phyloP scores from a whole-genome alignment of 2,113 vertebrate species.

The Tenebrosternarchus preto region DNA sequence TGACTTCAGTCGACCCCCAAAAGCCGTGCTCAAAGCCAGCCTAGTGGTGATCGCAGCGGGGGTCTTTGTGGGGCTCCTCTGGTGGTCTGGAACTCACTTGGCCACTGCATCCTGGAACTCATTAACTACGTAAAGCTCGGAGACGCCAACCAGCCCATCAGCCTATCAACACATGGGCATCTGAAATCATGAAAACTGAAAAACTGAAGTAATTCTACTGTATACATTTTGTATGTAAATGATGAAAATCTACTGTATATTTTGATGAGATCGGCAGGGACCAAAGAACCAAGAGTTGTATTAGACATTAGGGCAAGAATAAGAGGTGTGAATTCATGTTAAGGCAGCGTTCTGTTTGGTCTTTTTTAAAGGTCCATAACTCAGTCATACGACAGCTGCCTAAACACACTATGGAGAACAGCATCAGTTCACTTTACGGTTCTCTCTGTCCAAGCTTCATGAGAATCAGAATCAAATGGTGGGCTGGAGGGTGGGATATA shows the following conservation, averaged over 20 bases:
- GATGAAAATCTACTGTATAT: slow-evolving; percentile 1
- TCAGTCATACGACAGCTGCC: no score
- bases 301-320: no score
- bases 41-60: slow-evolving; percentile 70
- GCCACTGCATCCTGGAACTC: slow-evolving; percentile 62
- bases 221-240: slow-evolving; percentile 35
- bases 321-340: no score
- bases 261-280: background rate
- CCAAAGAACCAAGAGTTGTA: background rate
- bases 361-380: no score
- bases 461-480: background rate
- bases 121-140: background rate
- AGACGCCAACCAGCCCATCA: background rate
- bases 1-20: slow-evolving; percentile 82
- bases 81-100: slow-evolving; percentile 74
- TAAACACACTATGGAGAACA: no score
- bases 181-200: background rate
- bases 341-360: no score
- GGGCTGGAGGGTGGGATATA: background rate
- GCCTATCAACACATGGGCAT: background rate
- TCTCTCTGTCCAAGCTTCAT: no score
- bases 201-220: background rate
- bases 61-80: slow-evolving; percentile 75
- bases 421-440: no score
- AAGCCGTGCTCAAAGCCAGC: slow-evolving; percentile 88